These are phyloP conservation scores for Schizaphis graminum DNA, from an alignment of 2,888 invertebrate genomes.

Conservation along the genomic window DNA sequence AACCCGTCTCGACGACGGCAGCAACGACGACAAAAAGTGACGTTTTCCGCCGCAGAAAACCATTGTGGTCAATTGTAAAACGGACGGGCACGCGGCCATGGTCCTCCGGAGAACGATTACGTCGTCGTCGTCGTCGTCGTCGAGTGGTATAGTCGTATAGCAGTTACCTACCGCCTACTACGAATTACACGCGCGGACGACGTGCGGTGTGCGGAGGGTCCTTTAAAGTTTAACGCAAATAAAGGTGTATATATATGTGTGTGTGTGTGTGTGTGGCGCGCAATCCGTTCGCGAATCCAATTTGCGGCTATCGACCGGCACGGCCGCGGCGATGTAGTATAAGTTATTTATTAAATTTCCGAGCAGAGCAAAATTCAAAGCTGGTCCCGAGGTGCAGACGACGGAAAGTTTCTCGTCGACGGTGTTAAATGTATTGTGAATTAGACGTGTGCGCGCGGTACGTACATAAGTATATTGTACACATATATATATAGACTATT, in stretches of 20 bases:
- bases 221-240: constrained; percentile 39
- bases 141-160: not conserved
- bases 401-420: not conserved
- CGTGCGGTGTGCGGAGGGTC: not conserved
- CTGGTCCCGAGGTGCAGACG: not conserved
- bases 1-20: not conserved
- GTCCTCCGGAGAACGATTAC: constrained; percentile 14
- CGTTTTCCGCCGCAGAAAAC: not conserved
- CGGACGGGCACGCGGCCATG: not conserved
- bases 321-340: not conserved
- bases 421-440: not conserved
- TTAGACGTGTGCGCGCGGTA: not conserved
- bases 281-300: constrained; percentile 31
- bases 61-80: not conserved
- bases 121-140: not conserved
- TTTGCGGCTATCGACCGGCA: constrained; percentile 29
- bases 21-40: not conserved
- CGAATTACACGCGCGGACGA: not conserved
- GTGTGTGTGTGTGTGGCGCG: not conserved
- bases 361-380: constrained; percentile 21
- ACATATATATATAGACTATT: not conserved
- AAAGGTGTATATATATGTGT: not conserved
- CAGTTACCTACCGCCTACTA: not conserved
- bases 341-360: constrained; percentile 37
- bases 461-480: not conserved